Evolutionary conservation across 1,140 invertebrate species (phyloP), one percentile per base, ranked within the genome.

Genomic region (Micrasema minimum): DNA sequence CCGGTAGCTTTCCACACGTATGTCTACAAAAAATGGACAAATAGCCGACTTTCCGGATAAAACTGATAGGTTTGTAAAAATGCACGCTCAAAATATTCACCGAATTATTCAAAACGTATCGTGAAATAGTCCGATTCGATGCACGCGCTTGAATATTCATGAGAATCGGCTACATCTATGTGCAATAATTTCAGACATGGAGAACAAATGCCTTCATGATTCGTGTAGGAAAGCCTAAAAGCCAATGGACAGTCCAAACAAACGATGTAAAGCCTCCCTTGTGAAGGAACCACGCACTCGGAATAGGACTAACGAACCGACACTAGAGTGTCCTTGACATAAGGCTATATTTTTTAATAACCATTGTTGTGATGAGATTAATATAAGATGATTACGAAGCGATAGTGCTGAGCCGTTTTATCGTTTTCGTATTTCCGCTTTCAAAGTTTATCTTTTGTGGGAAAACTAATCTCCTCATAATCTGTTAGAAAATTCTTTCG

Each of bases 111-210:
- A 59, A 72, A 14, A 26, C 38, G 26, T 59, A 69, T 31, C 16
- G 14, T 18, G 51, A 35, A 57, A 57, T 31, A 20, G 38, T 51
- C 55, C 50, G 67, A 50, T 69, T 45, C 48, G 45, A 55, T 37
- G 67, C 55, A 31, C 48, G 23, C 53, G n/a, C 38, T 66, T 72
- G 70, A 66, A 72, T 72, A 72, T 72, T 72, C 70, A 72, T 61
- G 69, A 65, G 26, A 38, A 22, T 46, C 3, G 18, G 48, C 14
- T 20, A 11, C 22, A 22, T 41, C 57, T 61, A 57, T 69, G 38
- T 69, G 55, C 11, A 69, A 61, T 31, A 61, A 46, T 59, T 45
- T 45, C 23, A 23, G 46, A 23, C 45, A 64, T 23, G 43, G 43
- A 41, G n/a, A 5, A 22, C 23, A 26, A 26, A 46, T 22, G 26